Conservation (phyloP, 2,888 invertebrate species). For the Mycogona germanica region DNA sequence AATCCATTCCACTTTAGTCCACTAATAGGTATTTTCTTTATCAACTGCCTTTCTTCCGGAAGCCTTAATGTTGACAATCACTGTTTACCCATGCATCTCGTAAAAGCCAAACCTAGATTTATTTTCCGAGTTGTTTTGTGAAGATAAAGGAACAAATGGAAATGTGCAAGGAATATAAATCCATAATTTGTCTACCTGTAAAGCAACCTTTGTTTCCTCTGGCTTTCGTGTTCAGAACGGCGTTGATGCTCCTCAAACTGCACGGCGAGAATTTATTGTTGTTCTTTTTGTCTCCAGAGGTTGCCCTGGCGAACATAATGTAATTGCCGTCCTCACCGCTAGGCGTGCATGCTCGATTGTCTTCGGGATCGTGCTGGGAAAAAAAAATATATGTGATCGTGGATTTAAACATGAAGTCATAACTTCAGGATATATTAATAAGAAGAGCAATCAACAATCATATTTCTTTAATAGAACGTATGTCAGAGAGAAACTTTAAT, state of each 20-base stretch:
- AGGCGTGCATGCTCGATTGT: conserved; percentile 62
- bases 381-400: no score
- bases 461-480: no score
- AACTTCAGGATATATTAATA: no score
- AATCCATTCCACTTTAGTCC: no score
- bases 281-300: conserved; percentile 94
- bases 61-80: no score
- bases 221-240: conserved; percentile 83
- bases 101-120: neutral
- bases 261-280: conserved; percentile 96
- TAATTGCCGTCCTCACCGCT: conserved; percentile 95
- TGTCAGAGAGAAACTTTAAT: no score
- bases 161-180: neutral
- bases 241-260: conserved; percentile 81
- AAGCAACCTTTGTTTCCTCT: conserved; percentile 84
- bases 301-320: conserved; percentile 98
- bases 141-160: neutral
- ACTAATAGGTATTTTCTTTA: no score
- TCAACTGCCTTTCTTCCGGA: no score
- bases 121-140: neutral
- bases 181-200: conserved; percentile 47
- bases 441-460: no score
- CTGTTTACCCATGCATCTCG: neutral
- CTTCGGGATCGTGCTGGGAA: conserved; percentile 80
- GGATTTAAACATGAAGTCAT: no score